Evolutionary conservation across 2,888 invertebrate species (phyloP).

Genomic region (Phlogophora meticulosa): DNA sequence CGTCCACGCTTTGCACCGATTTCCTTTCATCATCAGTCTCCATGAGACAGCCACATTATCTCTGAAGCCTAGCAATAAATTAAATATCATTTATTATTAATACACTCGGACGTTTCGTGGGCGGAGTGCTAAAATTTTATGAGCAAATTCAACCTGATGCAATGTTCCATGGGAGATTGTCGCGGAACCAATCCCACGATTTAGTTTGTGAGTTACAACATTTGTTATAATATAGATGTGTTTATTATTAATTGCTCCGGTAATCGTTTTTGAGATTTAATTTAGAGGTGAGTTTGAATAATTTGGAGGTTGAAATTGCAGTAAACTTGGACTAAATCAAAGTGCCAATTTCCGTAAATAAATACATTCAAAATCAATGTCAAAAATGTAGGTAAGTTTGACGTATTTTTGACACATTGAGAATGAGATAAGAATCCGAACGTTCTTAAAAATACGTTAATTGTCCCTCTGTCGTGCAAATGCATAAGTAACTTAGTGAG

Average conservation of each 20-base stretch:
- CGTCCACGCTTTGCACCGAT: neutral
- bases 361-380: too few species aligned
- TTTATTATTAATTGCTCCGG: conserved; percentile 37
- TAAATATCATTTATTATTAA: conserved; percentile 62
- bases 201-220: conserved; percentile 44
- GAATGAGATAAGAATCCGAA: too few species aligned
- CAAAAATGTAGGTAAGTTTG: too few species aligned
- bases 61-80: conserved; percentile 51
- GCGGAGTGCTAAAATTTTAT: conserved; percentile 80
- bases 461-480: too few species aligned
- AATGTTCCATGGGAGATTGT: conserved; percentile 60
- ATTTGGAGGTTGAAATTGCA: conserved; percentile 3
- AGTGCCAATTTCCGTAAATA: too few species aligned
- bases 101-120: conserved; percentile 65
- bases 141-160: conserved; percentile 60
- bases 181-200: conserved; percentile 59
- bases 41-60: conserved; percentile 34
- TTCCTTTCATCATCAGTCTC: conserved; percentile 26
- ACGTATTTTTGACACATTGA: too few species aligned
- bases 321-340: too few species aligned
- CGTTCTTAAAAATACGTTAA: too few species aligned
- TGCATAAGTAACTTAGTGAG: too few species aligned
- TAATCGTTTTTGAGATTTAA: conserved; percentile 22
- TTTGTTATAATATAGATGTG: conserved; percentile 16
- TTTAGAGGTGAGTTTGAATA: neutral